phyloP scores from a whole-genome alignment of 2,888 invertebrate species.

The Beris morrisii region DNA sequence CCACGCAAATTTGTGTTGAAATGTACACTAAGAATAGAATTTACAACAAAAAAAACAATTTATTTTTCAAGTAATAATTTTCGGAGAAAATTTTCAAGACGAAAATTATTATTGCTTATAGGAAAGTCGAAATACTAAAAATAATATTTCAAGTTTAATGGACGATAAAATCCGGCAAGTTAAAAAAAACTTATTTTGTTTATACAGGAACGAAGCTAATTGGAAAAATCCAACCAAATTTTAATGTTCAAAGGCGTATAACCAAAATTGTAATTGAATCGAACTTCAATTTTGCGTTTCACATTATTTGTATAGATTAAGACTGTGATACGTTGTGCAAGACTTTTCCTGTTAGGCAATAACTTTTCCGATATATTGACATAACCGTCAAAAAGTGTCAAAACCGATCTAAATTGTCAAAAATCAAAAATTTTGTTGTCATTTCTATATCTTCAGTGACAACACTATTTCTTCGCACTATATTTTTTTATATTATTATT shows the following conservation, averaged over 20 bases:
- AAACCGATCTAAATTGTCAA: too few species aligned
- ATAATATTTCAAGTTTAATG: constrained; percentile 20
- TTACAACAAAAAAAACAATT: too few species aligned
- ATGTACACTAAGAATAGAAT: too few species aligned
- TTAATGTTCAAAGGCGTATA: background rate
- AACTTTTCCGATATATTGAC: too few species aligned
- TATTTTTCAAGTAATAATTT: too few species aligned
- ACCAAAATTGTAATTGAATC: background rate
- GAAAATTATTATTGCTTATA: background rate
- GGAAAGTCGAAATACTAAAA: constrained; percentile 19
- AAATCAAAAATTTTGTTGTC: too few species aligned
- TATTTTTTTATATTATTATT: too few species aligned
- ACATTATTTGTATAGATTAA: background rate
- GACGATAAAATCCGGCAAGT: constrained; percentile 10
- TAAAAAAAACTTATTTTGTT: constrained; percentile 6
- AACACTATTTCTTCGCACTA: too few species aligned
- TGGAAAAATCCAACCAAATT: background rate
- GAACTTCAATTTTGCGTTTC: background rate
- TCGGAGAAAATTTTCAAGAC: too few species aligned
- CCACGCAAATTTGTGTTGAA: too few species aligned
- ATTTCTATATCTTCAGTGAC: too few species aligned
- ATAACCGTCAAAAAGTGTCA: too few species aligned
- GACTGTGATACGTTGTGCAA: background rate
- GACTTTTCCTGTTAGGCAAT: background rate
- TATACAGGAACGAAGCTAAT: constrained; percentile 8